Base-by-base conservation (phyloP, 2,888 invertebrate species). In the Metalampra italica region DNA sequence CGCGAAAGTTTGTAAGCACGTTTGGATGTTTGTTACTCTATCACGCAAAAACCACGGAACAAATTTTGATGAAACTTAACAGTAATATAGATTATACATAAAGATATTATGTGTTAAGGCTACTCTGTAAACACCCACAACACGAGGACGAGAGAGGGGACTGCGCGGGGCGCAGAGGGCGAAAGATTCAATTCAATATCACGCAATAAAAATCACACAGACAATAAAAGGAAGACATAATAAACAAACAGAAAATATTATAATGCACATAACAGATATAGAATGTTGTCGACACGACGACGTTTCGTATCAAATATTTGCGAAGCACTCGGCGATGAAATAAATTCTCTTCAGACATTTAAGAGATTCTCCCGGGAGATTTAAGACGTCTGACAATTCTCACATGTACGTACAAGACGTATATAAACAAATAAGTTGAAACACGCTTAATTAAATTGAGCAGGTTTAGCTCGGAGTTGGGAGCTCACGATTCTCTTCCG, bases 281-380 rank as follows among this genome's bases (percentile, higher is more conserved):
- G 22, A 22, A 22, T 22, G 22, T 22, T 22, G 22, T 22, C 22
- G 22, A 43, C 47, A 15, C 22, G 22, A 43, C 47, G 32, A 13
- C 40, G 36, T 4, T 38, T 29, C 22, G 43, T 38, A 48, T 48
- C 49, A 45, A 49, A 49, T 49, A 49, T 49, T 49, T 36, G 49
- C 41, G 11, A n/a, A 29, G 45, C 39, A 43, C 43, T 43, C 32
- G n/a, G 14, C 40, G 7, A 12, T 39, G 47, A 29, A 13, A 49
- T 49, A 45, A 49, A 49, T 45, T 40, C 34, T 32, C 22, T 22
- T 22, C 3, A 22, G 22, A 22, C 22, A 22, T 22, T 22, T 22
- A 22, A 22, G 22, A 22, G 22, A 22, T 22, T 22, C 22, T n/a
- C 36, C 7, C 36, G 3, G 7, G 38, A 22, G 43, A 12, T 36